phyloP scores from a whole-genome alignment of 2,797 vertebrate genomes.

The Myoxocephalus aenaeus region DNA sequence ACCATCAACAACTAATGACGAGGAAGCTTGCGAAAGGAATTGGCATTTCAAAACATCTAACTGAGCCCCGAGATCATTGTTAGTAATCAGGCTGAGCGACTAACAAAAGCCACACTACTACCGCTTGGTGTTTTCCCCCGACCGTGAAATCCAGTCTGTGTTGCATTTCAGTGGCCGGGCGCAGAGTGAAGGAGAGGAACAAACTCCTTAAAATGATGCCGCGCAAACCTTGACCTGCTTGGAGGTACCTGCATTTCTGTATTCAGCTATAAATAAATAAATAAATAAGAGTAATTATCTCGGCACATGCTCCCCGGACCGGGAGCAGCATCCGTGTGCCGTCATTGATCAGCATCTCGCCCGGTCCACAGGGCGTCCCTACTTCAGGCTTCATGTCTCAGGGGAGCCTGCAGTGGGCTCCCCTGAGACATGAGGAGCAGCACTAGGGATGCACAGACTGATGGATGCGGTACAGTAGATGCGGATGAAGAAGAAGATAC shows the following conservation, averaged over 20 bases:
- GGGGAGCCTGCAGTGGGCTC: conserved; percentile 19
- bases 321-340: conserved; percentile 38
- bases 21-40: neutral
- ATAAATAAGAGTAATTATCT: neutral
- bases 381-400: conserved; percentile 45
- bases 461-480: conserved; percentile 40
- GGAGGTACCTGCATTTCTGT: neutral
- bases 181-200: too few relatives aligned
- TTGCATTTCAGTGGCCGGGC: too few relatives aligned
- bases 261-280: neutral
- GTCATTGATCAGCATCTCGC: conserved; percentile 68
- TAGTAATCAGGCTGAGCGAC: conserved; percentile 3
- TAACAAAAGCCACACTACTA: neutral
- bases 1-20: conserved; percentile 44
- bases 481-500: neutral
- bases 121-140: neutral
- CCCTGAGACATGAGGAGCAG: conserved; percentile 60
- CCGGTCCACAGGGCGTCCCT: conserved; percentile 35
- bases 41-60: neutral
- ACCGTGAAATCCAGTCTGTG: neutral
- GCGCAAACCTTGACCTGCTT: too few relatives aligned
- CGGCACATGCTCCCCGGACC: conserved; percentile 17
- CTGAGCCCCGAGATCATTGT: conserved; percentile 38
- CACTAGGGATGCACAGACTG: conserved; percentile 13
- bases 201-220: too few relatives aligned